Base-by-base conservation (phyloP, 1,140 invertebrate genomes). In the Eumaeus atala region DNA sequence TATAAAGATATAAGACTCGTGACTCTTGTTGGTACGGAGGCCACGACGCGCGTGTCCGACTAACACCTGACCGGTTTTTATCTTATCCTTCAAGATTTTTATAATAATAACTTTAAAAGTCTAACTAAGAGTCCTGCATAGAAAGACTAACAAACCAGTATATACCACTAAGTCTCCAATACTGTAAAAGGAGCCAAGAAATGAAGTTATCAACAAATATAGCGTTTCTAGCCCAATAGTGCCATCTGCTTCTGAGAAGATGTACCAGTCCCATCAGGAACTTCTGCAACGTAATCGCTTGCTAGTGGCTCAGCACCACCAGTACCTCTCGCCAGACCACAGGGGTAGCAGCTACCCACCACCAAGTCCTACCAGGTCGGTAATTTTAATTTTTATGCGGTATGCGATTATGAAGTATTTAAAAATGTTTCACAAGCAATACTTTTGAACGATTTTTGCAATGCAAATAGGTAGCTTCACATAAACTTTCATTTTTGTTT, bases 281-380 rank as follows among this genome's bases (percentile, higher is more conserved):
- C 9, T 67, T 9, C 38, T 80, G 18, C 72, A 70, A 47, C 51
- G 62, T 0, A 73, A 74, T 40, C 66, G 67, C 10, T 54, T 72
- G 6, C 56, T 59, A 8, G 61, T 64, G 10, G 59, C 62, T 5
- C 70, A 69, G 17, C 66, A 72, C 9, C 66, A 74, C 16, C 75
- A 79, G 28, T 70, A 66, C 60, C 53, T 90, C 67, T 79, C 85
- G 67, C 81, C 89, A 62, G 63, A 89, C 73, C 62, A 77, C 74
- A 59, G 87, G 70, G 61, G 90, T 71, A 62, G 87, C 62, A 72
- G 89, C 76, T 85, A 90, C 77, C 76, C 89, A 64, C 75, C 83
- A 7, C 71, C 77, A 5, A 77, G 76, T 62, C 72, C 81, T 3
- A 75, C 72, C 33, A 83, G 82, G 84, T 82, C 61, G 42, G 9